Conservation (phyloP, 2,797 vertebrate species). For the Hyperoplus immaculatus region DNA sequence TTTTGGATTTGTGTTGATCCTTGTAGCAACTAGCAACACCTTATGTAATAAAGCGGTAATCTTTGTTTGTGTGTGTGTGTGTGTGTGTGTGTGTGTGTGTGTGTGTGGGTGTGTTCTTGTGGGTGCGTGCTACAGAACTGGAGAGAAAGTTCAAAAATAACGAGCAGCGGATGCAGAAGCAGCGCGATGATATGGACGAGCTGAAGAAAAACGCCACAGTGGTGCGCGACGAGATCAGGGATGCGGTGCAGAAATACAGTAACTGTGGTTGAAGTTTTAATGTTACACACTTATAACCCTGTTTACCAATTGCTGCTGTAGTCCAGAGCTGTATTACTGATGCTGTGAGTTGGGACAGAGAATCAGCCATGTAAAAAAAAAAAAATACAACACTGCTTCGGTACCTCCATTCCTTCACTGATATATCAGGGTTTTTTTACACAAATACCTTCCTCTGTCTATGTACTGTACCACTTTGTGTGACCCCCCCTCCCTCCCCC, state of each 20-base stretch:
- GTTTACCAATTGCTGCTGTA: constrained; percentile 41
- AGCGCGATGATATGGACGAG: constrained; percentile 78
- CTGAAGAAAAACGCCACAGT: constrained; percentile 81
- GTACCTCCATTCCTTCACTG: constrained; percentile 36
- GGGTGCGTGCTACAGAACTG: constrained; percentile 76
- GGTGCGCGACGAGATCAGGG: constrained; percentile 81
- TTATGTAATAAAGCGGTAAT: no score
- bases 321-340: constrained; percentile 25
- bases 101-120: no score
- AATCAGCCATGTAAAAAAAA: constrained; percentile 1
- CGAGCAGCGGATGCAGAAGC: constrained; percentile 82
- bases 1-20: not conserved
- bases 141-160: constrained; percentile 87
- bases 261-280: constrained; percentile 75
- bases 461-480: constrained; percentile 57
- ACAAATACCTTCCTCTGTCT: constrained; percentile 42
- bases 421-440: constrained; percentile 39
- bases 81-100: no score
- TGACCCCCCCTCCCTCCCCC: not conserved
- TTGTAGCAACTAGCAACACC: not conserved
- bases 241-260: constrained; percentile 79
- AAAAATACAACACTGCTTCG: constrained; percentile 35
- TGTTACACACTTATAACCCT: not conserved
- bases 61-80: no score
- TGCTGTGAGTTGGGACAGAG: constrained; percentile 27